phyloP scores from a whole-genome alignment of 2,113 vertebrate genomes.

The Sakesphorus luctuosus region DNA sequence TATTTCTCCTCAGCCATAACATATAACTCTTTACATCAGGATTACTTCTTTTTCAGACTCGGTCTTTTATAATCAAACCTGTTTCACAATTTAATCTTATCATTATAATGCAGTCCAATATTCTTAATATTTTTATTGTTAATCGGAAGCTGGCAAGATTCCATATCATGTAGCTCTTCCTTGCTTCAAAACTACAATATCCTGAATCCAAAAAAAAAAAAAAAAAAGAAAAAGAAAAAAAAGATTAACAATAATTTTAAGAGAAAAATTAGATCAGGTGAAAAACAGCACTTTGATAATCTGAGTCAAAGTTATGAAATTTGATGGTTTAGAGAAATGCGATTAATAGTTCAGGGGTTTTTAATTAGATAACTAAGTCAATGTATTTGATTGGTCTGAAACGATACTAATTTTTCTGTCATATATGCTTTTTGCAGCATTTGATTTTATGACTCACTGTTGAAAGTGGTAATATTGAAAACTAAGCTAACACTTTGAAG shows the following conservation, averaged over 20 bases:
- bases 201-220: neutral
- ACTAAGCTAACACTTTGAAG: neutral
- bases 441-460: neutral
- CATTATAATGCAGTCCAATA: constrained; percentile 46
- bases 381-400: neutral
- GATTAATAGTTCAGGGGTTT: neutral
- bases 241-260: neutral
- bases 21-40: neutral
- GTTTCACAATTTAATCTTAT: constrained; percentile 54
- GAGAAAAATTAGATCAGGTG: neutral
- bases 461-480: neutral
- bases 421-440: neutral
- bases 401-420: neutral
- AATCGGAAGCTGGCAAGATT: constrained; percentile 29
- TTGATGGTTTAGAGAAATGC: neutral
- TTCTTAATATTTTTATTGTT: constrained; percentile 36
- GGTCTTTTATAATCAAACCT: constrained; percentile 32
- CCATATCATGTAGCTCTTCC: constrained; percentile 16
- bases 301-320: neutral
- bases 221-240: neutral
- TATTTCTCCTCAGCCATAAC: constrained; percentile 29
- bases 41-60: constrained; percentile 22
- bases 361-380: neutral
- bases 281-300: neutral
- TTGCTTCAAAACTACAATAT: constrained; percentile 62